Evolutionary conservation across 2,797 vertebrate species (phyloP), one percentile per base, ranked within the genome.

Genomic region (Sparidentex hasta): DNA sequence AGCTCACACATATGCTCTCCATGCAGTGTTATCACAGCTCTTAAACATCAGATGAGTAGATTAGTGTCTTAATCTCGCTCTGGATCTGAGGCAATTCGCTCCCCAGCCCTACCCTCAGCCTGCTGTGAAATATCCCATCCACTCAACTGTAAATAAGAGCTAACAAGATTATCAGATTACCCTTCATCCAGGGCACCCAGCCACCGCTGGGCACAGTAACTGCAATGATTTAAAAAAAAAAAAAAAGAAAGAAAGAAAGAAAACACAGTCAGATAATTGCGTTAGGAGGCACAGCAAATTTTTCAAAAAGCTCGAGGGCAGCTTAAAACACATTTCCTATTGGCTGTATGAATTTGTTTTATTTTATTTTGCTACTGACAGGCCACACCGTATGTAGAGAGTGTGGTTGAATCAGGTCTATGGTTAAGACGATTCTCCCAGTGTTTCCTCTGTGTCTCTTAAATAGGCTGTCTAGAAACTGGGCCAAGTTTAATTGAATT

Each of bases 131-230:
- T 87, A 88, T 82, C 81, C 66, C 81, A 78, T 78, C 86, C 81
- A 77, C 86, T 91, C 80, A 56, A 77, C 81, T 91, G 90, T 89
- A 92, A 90, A 93, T 91, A 91, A 87, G 54, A 83, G 71, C 85
- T 90, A 92, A 92, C 88, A 91, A 90, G 91, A 94, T 94, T 89
- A 93, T 87, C 78, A 90, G 90, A 94, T 93, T 92, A 91, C 55
- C 64, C 76, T 84, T 83, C 78, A 87, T 88, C 81, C 76, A 61
- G 73, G 72, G 71, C 73, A 78, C 20, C 58, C 64, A 8, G 46
- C 23, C 23, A 87, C 90, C 87, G 78, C 89, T 84, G 80, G 87
- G 87, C 75, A 79, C 83, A 74, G 72, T 65, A 64, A 58, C 83
- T 71, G 66, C 74, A 44, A 8, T 79, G 52, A 85, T 84, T 73